Percentiles rank a stretch among this genome's conserved stretches.
These are phyloP conservation scores for Hedychridium roseum DNA, from an alignment of 2,888 invertebrate genomes.

Conservation along the genomic window DNA sequence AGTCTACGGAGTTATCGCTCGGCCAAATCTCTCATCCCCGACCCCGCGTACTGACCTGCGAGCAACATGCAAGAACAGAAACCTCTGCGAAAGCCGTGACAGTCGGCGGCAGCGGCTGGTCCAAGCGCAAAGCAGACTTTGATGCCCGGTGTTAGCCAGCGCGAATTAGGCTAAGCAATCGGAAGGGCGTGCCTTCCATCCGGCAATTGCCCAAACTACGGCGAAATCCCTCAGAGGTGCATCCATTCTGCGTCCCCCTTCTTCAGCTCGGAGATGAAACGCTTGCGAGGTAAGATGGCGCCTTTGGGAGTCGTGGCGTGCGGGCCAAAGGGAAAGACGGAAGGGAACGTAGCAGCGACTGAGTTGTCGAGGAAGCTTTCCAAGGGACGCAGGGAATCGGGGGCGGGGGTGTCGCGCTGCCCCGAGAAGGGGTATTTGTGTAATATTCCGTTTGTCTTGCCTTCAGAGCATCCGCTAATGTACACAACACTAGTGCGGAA, in stretches of 20 bases:
- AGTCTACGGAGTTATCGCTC: too few relatives aligned
- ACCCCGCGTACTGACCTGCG: too few relatives aligned
- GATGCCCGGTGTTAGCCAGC: constrained; percentile 41
- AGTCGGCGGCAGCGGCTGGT: too few relatives aligned
- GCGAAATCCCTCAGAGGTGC: constrained; percentile 51
- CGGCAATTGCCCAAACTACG: constrained; percentile 57
- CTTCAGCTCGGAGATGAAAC: constrained; percentile 54
- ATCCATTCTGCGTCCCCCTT: constrained; percentile 37
- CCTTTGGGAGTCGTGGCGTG: constrained; percentile 35
- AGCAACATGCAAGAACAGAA: too few relatives aligned
- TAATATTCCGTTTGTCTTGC: constrained; percentile 65
- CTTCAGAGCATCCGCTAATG: constrained; percentile 63
- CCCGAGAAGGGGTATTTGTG: constrained; percentile 57
- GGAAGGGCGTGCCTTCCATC: constrained; percentile 49
- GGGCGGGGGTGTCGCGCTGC: constrained; percentile 16
- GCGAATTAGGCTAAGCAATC: constrained; percentile 62
- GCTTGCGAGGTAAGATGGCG: constrained; percentile 51
- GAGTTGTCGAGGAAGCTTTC: too few relatives aligned
- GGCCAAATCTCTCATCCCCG: too few relatives aligned
- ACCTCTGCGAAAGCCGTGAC: too few relatives aligned
- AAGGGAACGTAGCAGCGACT: too few relatives aligned
- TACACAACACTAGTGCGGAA: constrained; percentile 61
- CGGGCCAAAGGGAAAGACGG: constrained; percentile 23
- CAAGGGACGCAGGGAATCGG: too few relatives aligned
- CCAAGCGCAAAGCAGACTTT: constrained; percentile 26